These are phyloP conservation scores for Drosophila meridiana DNA, from an alignment of 2,888 invertebrate species.

Conservation along the genomic window DNA sequence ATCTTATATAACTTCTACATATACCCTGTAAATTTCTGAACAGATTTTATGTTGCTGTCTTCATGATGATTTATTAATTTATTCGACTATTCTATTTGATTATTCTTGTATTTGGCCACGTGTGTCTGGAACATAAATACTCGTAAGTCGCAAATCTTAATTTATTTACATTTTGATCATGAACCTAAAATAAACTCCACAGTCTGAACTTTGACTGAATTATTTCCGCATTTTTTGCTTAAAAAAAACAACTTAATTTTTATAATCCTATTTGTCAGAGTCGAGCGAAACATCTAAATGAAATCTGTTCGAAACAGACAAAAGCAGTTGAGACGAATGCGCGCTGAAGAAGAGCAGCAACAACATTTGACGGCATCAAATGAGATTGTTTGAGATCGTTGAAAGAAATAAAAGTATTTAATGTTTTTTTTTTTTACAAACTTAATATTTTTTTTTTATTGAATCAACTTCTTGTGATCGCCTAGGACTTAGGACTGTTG, in stretches of 20 bases:
- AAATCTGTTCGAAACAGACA: background rate
- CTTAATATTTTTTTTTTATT: slow-evolving; percentile 53
- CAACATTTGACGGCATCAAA: background rate
- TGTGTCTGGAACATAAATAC: background rate
- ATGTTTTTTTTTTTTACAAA: slow-evolving; percentile 29
- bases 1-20: too few species aligned
- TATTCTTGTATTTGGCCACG: slow-evolving; percentile 3
- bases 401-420: background rate
- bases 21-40: background rate
- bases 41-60: background rate
- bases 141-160: background rate
- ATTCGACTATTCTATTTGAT: background rate
- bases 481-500: background rate
- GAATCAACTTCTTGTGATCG: slow-evolving; percentile 44
- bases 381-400: background rate
- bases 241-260: background rate
- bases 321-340: background rate
- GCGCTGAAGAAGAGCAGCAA: background rate
- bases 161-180: slow-evolving; percentile 4
- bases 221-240: slow-evolving; percentile 1
- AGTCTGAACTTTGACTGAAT: slow-evolving; percentile 8
- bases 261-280: background rate
- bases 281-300: background rate
- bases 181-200: background rate
- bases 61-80: background rate